phyloP scores from a whole-genome alignment of 2,797 vertebrate genomes.

The Craterocephalus amniculus region DNA sequence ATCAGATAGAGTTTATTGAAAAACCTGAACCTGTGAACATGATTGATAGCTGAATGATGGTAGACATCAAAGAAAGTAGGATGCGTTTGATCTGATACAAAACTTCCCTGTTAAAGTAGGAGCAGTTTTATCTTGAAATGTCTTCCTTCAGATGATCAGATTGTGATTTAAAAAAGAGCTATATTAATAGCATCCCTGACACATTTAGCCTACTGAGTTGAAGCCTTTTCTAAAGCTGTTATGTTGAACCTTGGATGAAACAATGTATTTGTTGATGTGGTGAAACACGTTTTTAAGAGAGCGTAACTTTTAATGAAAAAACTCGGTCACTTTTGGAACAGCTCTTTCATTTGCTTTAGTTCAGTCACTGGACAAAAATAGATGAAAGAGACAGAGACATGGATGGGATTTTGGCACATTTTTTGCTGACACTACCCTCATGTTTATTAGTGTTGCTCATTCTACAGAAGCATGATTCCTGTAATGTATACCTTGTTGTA shows the following conservation, averaged over 20 bases:
- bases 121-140: neutral
- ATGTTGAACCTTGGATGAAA: neutral
- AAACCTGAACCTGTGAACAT: neutral
- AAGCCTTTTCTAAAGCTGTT: neutral
- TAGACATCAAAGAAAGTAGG: slow-evolving; percentile 9
- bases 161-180: neutral
- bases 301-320: neutral
- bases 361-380: neutral
- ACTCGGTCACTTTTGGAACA: neutral
- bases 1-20: neutral
- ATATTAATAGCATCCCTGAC: neutral
- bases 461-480: no score
- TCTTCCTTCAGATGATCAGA: neutral
- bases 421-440: no score
- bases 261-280: neutral
- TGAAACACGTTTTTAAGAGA: neutral
- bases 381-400: neutral
- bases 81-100: slow-evolving; percentile 1
- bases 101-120: slow-evolving; percentile 15
- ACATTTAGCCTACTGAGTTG: neutral
- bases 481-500: no score
- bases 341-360: neutral
- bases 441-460: no score
- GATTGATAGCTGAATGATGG: neutral
- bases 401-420: no score